These are phyloP conservation scores for Melanophora roralis DNA, from an alignment of 2,888 invertebrate species.

Conservation along the genomic window DNA sequence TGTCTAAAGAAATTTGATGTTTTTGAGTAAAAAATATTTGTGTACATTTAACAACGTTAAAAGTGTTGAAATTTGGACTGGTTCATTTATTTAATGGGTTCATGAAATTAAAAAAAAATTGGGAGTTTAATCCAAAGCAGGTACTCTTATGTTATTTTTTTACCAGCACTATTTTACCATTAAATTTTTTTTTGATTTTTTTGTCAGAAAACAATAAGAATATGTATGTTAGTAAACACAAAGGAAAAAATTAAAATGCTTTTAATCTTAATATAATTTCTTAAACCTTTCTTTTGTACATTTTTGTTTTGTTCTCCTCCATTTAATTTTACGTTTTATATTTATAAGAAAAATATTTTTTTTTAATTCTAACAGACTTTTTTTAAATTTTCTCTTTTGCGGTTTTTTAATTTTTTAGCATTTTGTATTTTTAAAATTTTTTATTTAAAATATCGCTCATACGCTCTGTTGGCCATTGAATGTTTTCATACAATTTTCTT, in stretches of 20 bases:
- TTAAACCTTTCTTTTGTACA: conserved; percentile 61
- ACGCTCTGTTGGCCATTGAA: conserved; percentile 8
- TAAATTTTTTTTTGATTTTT: not conserved
- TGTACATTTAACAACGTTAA: not conserved
- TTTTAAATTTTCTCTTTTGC: not conserved
- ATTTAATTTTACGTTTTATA: conserved; percentile 23
- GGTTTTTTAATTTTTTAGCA: not conserved
- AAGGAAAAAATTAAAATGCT: conserved; percentile 1
- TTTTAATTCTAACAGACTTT: not conserved
- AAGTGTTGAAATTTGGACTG: not conserved
- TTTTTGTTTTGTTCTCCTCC: conserved; percentile 43
- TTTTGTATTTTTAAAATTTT: conserved; percentile 9
- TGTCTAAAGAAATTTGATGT: no score
- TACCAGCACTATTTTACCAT: not conserved
- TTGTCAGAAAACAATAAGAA: not conserved
- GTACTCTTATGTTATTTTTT: conserved; percentile 5
- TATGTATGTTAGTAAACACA: not conserved
- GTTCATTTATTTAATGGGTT: not conserved
- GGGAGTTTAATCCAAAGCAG: conserved; percentile 28
- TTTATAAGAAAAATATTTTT: not conserved
- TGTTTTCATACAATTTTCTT: not conserved
- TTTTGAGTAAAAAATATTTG: not conserved
- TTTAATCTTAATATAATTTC: conserved; percentile 1
- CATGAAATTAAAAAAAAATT: no score
- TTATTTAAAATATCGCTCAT: conserved; percentile 28